phyloP scores from a whole-genome alignment of 2,113 vertebrate species.

The Peromyscus leucopus region DNA sequence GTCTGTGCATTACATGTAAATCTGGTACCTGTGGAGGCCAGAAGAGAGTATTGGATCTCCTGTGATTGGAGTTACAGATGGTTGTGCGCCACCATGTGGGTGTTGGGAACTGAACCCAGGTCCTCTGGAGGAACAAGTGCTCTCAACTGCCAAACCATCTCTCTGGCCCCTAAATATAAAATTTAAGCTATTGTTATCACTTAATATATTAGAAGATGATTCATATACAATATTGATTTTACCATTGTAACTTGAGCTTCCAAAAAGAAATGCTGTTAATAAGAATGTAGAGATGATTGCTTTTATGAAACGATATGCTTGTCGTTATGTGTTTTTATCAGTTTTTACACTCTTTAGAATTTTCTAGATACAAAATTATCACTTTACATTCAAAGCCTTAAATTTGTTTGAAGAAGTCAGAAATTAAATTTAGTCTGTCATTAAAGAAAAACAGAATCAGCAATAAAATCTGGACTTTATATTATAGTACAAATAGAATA shows the following conservation, averaged over 20 bases:
- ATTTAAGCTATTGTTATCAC: constrained; percentile 29
- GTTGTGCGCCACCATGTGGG: neutral
- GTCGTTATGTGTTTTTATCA: constrained; percentile 4
- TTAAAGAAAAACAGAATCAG: constrained; percentile 2
- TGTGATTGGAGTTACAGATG: neutral
- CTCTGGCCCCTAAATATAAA: neutral
- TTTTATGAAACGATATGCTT: neutral
- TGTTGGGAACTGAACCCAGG: neutral
- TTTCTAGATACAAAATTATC: constrained; percentile 18
- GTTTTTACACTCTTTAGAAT: constrained; percentile 48
- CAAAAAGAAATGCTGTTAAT: neutral
- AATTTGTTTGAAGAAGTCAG: constrained; percentile 39
- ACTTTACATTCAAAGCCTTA: constrained; percentile 31
- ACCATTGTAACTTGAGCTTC: constrained; percentile 32
- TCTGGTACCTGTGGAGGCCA: neutral
- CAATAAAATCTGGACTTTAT: constrained; percentile 10
- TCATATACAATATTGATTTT: constrained; percentile 10
- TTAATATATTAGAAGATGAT: neutral
- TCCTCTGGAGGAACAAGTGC: neutral
- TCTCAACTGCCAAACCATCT: neutral
- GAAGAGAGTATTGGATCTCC: neutral
- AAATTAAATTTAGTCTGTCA: constrained; percentile 43
- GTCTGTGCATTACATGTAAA: neutral
- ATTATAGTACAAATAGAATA: neutral
- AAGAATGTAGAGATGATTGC: neutral